Evolutionary conservation across 2,797 vertebrate genomes (phyloP), one percentile per base, ranked within the genome.

Genomic region (Aythya fuligula): DNA sequence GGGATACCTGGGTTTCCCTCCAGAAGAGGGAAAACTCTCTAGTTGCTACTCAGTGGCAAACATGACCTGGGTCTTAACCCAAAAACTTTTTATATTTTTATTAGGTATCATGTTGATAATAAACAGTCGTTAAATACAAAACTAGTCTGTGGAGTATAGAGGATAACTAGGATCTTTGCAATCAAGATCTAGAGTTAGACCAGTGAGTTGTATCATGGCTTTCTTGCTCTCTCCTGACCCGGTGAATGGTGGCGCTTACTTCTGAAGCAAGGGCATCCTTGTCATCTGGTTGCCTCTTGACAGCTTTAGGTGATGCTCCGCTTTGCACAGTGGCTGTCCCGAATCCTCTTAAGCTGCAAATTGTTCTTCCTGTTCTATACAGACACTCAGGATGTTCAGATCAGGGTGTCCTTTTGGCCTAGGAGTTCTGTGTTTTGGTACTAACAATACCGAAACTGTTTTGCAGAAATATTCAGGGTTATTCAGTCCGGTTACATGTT

Each of bases 251-350:
- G 78, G 82, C 27, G 13, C 21, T 83, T 58, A 3, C 18, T 89
- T 76, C 16, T 71, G 80, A 84, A 72, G 32, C 6, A 11, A 28
- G 27, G n/a, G 5, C 38, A 17, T 71, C 74, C 21, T 70, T 66
- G 47, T 80, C 15, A 39, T 66, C 57, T 87, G 20, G 7, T 45
- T 87, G 34, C 45, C 32, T 85, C 38, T 39, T 60, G 30, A 53
- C 47, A 70, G 0, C 22, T 80, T 43, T 2, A 36, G 11, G 3
- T 5, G 4, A 10, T 65, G 57, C 41, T 73, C 27, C 66, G 0
- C 75, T 79, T 51, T 79, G 30, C 27, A 11, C 10, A 60, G 13
- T 71, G 76, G 38, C 56, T 67, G 19, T 43, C 57, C 18, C 56
- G 60, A 77, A n/a, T 56, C 56, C 8, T 72, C 2, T 22, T 61